Conservation (phyloP, 2,797 vertebrate species). For the Sorex maritimensis region DNA sequence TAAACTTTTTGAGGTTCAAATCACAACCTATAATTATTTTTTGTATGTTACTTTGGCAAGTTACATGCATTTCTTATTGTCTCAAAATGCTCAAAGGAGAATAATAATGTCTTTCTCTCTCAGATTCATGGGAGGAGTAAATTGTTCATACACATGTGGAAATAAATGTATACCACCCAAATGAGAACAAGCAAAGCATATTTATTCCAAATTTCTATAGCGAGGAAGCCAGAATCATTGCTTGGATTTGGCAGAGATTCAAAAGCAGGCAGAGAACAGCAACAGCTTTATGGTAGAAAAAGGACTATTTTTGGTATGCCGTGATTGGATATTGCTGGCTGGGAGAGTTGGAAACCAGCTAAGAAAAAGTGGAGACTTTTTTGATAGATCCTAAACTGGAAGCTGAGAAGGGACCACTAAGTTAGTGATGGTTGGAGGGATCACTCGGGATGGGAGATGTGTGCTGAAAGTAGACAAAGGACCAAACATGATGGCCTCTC, state of each 20-base stretch:
- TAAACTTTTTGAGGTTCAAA: not conserved
- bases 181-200: not conserved
- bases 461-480: too few species aligned
- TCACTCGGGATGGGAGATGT: too few species aligned
- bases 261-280: not conserved
- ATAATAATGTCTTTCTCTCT: not conserved
- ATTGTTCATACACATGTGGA: not conserved
- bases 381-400: not conserved
- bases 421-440: too few species aligned
- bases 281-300: not conserved
- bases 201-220: not conserved
- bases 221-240: not conserved
- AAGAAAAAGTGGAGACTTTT: not conserved
- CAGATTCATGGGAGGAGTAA: not conserved
- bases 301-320: accelerated
- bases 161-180: constrained; percentile 38
- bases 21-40: not conserved
- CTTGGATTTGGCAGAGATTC: not conserved
- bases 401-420: not conserved
- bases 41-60: not conserved
- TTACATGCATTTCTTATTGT: not conserved
- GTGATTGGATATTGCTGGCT: not conserved
- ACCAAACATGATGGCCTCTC: too few species aligned
- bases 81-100: not conserved
- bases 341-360: not conserved